Percentiles rank a stretch among this genome's conserved stretches.
Conservation (phyloP, 2,113 vertebrate genomes). For the Lontra canadensis region DNA sequence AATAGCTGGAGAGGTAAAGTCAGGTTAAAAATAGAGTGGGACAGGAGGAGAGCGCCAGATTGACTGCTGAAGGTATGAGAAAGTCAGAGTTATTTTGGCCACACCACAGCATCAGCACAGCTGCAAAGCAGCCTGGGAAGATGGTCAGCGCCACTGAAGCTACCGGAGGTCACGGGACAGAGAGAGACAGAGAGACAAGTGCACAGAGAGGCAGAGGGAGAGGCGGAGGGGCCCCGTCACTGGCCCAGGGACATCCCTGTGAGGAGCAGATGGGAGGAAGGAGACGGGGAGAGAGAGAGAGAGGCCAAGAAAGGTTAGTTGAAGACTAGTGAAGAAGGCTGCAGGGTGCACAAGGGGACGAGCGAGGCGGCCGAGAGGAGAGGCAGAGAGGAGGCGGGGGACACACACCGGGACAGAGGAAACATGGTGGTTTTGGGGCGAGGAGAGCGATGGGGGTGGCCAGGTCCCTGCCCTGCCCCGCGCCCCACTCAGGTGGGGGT, state of each 20-base stretch:
- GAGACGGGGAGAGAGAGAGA: constrained; percentile 59
- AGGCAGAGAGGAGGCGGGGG: constrained; percentile 80
- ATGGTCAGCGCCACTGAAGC: constrained; percentile 56
- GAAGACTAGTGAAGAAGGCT: constrained; percentile 62
- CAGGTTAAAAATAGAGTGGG: constrained; percentile 81
- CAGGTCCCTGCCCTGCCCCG: not conserved
- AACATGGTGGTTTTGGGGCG: constrained; percentile 58
- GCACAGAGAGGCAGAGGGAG: constrained; percentile 67
- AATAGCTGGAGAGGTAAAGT: constrained; percentile 84
- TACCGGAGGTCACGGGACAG: constrained; percentile 67
- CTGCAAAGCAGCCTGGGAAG: constrained; percentile 78
- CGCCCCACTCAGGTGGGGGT: constrained; percentile 3
- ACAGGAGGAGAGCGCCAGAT: constrained; percentile 38
- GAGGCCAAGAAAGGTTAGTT: constrained; percentile 73
- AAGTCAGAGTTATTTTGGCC: constrained; percentile 72
- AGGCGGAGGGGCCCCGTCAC: constrained; percentile 71
- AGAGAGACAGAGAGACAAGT: constrained; percentile 48
- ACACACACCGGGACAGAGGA: constrained; percentile 61
- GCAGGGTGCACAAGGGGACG: constrained; percentile 61
- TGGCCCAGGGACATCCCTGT: constrained; percentile 71
- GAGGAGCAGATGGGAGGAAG: constrained; percentile 78
- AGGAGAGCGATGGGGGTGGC: constrained; percentile 52
- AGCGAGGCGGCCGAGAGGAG: constrained; percentile 80
- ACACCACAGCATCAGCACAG: constrained; percentile 53
- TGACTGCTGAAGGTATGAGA: constrained; percentile 68